Evolutionary conservation across 2,797 vertebrate species (phyloP), one percentile per base, ranked within the genome.

Genomic region (Gastrophryne carolinensis): DNA sequence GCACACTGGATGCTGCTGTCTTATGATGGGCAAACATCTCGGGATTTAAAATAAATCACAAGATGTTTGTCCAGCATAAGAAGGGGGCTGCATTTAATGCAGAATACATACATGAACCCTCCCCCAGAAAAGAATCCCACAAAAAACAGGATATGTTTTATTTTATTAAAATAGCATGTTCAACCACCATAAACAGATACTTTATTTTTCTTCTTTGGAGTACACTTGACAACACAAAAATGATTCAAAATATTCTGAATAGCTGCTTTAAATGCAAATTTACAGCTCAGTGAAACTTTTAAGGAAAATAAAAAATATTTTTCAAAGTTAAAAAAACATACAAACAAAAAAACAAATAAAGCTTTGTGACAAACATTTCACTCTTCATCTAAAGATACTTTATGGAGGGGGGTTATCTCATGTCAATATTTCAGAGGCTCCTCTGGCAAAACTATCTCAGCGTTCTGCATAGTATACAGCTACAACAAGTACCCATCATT

Each of bases 101-200:
- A n/a, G n/a, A n/a, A n/a, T n/a, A n/a, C n/a, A n/a, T n/a, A n/a
- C n/a, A n/a, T n/a, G n/a, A n/a, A n/a, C n/a, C n/a, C n/a, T n/a
- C n/a, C n/a, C n/a, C n/a, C n/a, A n/a, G n/a, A n/a, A n/a, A n/a
- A n/a, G n/a, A n/a, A n/a, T n/a, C n/a, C n/a, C n/a, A n/a, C 32
- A 4, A 34, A 34, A 34, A 34, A 34, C 4, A 34, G 4, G 4
- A 34, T 34, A 34, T 10, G 10, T 34, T 34, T 34, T 47, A n/a
- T 47, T 47, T 47, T 96, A 96, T 95, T 95, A 97, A 98, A 98
- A 98, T 96, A 96, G 87, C 87, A 89, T 95, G 90, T 94, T 93
- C 87, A 85, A 85, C 85, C 90, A 90, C 75, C 84, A 82, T 85
- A 88, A 89, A 89, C 84, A 85, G 86, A 85, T 90, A 88, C 79